These are phyloP conservation scores for Ips typographus DNA, from an alignment of 1,140 invertebrate species.

Conservation along the genomic window DNA sequence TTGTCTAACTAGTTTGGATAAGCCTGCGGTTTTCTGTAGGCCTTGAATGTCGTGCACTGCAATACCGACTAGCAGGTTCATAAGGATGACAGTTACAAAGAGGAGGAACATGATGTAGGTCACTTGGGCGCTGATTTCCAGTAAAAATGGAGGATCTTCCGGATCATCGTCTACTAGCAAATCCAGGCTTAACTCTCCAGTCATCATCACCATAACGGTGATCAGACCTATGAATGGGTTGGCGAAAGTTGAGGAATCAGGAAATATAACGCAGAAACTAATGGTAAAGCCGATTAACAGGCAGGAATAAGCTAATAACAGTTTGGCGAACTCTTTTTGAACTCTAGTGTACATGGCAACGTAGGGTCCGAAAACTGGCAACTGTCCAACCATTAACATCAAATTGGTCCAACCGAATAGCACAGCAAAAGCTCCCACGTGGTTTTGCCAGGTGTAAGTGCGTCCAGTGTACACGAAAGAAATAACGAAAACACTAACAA, in stretches of 20 bases:
- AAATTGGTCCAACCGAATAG: conserved; percentile 83
- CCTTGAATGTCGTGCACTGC: conserved; percentile 80
- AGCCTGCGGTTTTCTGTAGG: conserved; percentile 72
- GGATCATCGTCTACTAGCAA: conserved; percentile 65
- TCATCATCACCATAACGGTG: conserved; percentile 87
- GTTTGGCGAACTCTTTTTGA: conserved; percentile 80
- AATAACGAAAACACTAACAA: conserved; percentile 77
- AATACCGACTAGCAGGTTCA: conserved; percentile 79
- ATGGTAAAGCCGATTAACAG: conserved; percentile 82
- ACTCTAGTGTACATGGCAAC: conserved; percentile 86
- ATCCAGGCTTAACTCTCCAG: conserved; percentile 77
- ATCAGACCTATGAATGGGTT: conserved; percentile 78
- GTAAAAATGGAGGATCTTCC: conserved; percentile 61
- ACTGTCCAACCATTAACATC: conserved; percentile 83
- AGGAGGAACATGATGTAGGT: conserved; percentile 73
- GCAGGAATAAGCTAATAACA: conserved; percentile 80
- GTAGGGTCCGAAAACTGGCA: conserved; percentile 82
- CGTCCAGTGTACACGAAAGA: conserved; percentile 75
- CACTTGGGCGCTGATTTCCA: conserved; percentile 71
- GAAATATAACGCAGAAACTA: conserved; percentile 84
- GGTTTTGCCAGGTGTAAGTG: conserved; percentile 81
- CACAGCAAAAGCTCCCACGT: conserved; percentile 78
- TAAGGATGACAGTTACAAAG: conserved; percentile 78
- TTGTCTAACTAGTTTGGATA: conserved; percentile 75
- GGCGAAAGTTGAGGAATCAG: conserved; percentile 73